phyloP scores from a whole-genome alignment of 2,888 invertebrate genomes.

The Amblyjoppa fuscipennis region DNA sequence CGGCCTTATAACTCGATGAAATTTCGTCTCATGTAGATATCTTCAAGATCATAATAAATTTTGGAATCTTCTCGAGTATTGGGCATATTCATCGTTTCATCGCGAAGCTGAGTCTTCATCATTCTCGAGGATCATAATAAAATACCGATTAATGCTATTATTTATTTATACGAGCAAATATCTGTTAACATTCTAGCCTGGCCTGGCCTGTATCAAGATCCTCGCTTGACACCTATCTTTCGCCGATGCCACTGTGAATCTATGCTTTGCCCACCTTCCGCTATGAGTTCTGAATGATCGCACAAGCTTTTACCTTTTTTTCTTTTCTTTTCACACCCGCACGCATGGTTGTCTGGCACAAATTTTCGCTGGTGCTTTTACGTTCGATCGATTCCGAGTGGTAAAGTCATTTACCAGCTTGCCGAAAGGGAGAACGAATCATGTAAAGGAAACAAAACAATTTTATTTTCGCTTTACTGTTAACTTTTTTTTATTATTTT shows the following conservation, averaged over 20 bases:
- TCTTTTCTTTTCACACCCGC: conserved; percentile 21
- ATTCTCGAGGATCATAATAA: conserved; percentile 51
- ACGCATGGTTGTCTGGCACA: background rate
- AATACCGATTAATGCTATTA: conserved; percentile 39
- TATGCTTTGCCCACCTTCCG: conserved; percentile 71
- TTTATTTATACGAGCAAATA: conserved; percentile 63
- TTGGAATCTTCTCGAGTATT: conserved; percentile 23
- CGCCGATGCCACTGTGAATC: conserved; percentile 73
- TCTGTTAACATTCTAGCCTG: conserved; percentile 78
- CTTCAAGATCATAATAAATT: background rate
- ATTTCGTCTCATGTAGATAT: too few relatives aligned
- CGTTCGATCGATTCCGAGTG: background rate
- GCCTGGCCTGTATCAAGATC: conserved; percentile 75
- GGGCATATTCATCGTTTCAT: conserved; percentile 38
- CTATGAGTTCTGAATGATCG: conserved; percentile 60
- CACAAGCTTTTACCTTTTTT: conserved; percentile 59
- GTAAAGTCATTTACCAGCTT: background rate
- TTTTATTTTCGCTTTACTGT: background rate
- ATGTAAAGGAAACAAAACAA: background rate
- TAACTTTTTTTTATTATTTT: background rate
- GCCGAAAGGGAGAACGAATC: background rate
- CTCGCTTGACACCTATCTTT: conserved; percentile 76
- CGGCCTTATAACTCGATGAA: too few relatives aligned
- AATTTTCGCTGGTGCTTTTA: background rate
- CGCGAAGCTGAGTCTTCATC: conserved; percentile 16